Base-by-base conservation (phyloP, 2,113 vertebrate species). In the Piaya cayana region DNA sequence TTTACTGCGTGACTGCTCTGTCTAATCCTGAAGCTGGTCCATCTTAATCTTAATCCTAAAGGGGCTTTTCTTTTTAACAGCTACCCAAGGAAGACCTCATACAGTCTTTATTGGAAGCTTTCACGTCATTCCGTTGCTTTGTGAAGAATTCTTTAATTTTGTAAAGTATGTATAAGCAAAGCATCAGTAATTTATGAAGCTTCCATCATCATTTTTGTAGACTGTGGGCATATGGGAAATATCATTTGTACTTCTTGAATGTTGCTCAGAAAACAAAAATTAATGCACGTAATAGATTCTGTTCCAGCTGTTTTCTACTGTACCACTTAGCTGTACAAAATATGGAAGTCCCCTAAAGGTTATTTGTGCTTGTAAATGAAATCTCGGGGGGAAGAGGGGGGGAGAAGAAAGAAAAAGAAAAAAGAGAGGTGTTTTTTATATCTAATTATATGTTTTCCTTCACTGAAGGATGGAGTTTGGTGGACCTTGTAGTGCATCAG, bases 101-200 rank as follows among this genome's bases (percentile, higher is more conserved):
- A 53, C 50, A 79, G 60, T 90, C 95, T 80, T 69, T 85, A 12
- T 75, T 94, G 93, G 90, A 93, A 82, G 60, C 63, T 58, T 88
- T 89, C 45, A 55, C 27, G 18, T 88, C 34, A 76, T 62, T 58
- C 63, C 82, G 36, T 80, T 77, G 77, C 82, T 71, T 96, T 93
- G 62, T 95, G 87, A 94, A 95, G 71, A 90, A 96, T 90, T 92
- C 76, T 94, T 91, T 93, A 50, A 86, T 92, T 97, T 95, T 96
- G 86, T 82, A 90, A 96, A 93, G 91, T 92, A 58, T 65, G 56
- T 56, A 50, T 88, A 94, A 93, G 88, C 74, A 95, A 88, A 50
- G 72, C 87, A 53, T 95, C 88, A 93, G 87, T 94, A 92, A 96
- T 95, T 93, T 80, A 90, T 90, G 94, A 93, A 95, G 60, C 12